Evolutionary conservation across 2,797 vertebrate genomes (phyloP).

Genomic region (Cyclopterus lumpus): DNA sequence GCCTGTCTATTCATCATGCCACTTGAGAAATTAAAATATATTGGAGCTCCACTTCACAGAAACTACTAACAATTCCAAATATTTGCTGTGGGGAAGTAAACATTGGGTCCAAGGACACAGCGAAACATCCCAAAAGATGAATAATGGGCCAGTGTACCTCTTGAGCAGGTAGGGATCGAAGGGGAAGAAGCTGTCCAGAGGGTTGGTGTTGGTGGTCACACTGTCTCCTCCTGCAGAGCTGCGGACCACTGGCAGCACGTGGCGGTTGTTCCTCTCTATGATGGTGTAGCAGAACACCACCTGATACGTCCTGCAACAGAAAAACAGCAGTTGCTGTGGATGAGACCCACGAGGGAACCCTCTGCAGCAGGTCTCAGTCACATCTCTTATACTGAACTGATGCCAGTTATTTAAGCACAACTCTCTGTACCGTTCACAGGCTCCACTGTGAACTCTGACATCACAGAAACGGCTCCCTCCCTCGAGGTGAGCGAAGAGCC

Average conservation of each 20-base stretch:
- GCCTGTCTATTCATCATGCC: background rate
- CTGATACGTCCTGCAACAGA: slow-evolving; percentile 91
- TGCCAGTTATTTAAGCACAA: no score
- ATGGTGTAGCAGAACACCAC: slow-evolving; percentile 98
- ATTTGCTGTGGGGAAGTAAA: background rate
- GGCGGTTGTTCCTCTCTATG: slow-evolving; percentile 94
- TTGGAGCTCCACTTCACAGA: background rate
- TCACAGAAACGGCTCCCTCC: no score
- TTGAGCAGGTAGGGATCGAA: slow-evolving; percentile 95
- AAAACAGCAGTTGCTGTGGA: background rate
- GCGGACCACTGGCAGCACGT: slow-evolving; percentile 88
- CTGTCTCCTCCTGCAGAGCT: slow-evolving; percentile 86
- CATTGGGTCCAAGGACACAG: no score
- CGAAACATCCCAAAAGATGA: background rate
- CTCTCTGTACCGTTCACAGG: no score
- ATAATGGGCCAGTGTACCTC: slow-evolving; percentile 80
- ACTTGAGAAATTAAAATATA: background rate
- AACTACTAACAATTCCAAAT: background rate
- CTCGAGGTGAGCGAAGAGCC: no score
- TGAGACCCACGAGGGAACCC: background rate
- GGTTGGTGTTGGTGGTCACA: slow-evolving; percentile 89
- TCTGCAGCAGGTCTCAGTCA: no score
- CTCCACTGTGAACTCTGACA: no score
- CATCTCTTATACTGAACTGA: no score
- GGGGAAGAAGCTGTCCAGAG: slow-evolving; percentile 95